A percentile compares a stretch with the other conserved stretches of the same genome.
Evolutionary conservation across 1,140 invertebrate species (phyloP).

Genomic region (Metopolophium dirhodum): DNA sequence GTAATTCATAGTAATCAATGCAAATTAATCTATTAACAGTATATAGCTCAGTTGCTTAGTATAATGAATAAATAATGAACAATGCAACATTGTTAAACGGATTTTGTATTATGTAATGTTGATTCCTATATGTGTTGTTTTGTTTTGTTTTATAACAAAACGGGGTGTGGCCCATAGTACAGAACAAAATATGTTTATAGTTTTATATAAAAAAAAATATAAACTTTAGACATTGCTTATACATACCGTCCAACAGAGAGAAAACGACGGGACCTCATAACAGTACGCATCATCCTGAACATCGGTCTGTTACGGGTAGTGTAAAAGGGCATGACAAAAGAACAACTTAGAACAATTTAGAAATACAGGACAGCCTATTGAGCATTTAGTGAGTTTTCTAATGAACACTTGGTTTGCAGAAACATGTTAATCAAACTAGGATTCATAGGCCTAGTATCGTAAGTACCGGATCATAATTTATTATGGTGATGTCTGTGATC

Average conservation of each 20-base stretch:
- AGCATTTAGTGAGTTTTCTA: neutral
- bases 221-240: neutral
- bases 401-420: neutral
- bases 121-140: too few species aligned
- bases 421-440: neutral
- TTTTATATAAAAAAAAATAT: neutral
- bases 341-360: neutral
- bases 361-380: neutral
- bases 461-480: neutral
- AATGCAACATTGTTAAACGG: neutral
- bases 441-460: neutral
- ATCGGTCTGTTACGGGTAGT: neutral
- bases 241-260: neutral
- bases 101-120: too few species aligned
- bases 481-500: neutral
- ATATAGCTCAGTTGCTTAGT: too few species aligned
- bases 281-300: neutral
- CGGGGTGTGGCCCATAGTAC: neutral
- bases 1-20: too few species aligned
- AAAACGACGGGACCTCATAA: neutral
- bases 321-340: neutral
- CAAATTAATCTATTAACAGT: too few species aligned
- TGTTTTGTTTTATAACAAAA: neutral
- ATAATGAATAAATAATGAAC: neutral
- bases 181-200: neutral